A percentile compares a stretch with the other conserved stretches of the same genome.
These are phyloP conservation scores for Scaptomyza caliginosa DNA, from an alignment of 2,888 invertebrate species.

Conservation along the genomic window DNA sequence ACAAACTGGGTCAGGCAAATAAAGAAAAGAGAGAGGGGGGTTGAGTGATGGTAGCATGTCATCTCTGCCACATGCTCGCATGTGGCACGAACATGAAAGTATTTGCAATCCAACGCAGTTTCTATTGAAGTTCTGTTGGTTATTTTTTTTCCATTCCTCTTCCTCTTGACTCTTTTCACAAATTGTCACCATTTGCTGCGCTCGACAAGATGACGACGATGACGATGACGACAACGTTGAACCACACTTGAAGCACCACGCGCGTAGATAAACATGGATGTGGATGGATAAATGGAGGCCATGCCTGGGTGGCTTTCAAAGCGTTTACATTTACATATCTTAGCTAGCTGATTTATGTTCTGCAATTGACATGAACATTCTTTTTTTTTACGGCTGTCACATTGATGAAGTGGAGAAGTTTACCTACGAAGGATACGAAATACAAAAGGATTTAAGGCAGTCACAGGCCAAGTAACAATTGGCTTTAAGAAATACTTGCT, in stretches of 20 bases:
- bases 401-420: conserved; percentile 55
- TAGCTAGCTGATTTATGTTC: conserved; percentile 61
- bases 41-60: background rate
- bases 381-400: conserved; percentile 70
- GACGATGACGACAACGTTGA: conserved; percentile 5
- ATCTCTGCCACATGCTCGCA: conserved; percentile 28
- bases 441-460: conserved; percentile 24
- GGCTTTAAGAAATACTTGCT: conserved; percentile 23
- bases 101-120: conserved; percentile 53
- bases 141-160: conserved; percentile 3
- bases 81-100: conserved; percentile 56
- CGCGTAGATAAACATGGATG: conserved; percentile 32
- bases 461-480: conserved; percentile 6
- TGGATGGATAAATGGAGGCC: conserved; percentile 26
- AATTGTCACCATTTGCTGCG: conserved; percentile 74
- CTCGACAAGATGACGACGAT: conserved; percentile 8
- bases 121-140: conserved; percentile 38
- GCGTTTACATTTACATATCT: conserved; percentile 59
- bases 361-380: conserved; percentile 71
- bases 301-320: conserved; percentile 44
- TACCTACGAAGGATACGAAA: conserved; percentile 18
- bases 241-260: background rate
- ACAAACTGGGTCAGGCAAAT: conserved; percentile 73
- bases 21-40: conserved; percentile 6
- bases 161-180: conserved; percentile 48